Evolutionary conservation across 2,113 vertebrate genomes (phyloP).

Genomic region (Columba livia): DNA sequence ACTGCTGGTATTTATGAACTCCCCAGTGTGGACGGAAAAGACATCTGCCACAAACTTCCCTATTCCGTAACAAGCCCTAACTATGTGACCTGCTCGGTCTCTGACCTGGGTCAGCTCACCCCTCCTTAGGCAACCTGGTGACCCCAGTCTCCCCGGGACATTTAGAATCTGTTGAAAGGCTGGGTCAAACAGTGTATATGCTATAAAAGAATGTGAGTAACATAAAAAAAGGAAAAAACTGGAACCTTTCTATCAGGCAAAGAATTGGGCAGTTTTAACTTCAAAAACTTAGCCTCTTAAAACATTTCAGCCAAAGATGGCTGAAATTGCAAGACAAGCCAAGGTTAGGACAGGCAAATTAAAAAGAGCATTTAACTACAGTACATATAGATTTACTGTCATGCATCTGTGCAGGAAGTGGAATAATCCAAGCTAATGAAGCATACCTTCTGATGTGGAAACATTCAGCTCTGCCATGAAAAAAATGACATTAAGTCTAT

Average conservation of each 20-base stretch:
- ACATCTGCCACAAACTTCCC: neutral
- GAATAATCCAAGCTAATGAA: conserved; percentile 62
- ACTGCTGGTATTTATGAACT: neutral
- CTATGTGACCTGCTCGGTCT: neutral
- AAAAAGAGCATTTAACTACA: neutral
- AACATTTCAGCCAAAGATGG: conserved; percentile 7
- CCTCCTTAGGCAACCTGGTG: neutral
- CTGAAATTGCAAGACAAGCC: neutral
- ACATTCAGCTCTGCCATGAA: conserved; percentile 26
- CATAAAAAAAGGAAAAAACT: neutral
- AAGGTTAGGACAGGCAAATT: conserved; percentile 33
- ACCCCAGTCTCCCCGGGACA: accelerated
- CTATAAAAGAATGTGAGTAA: neutral
- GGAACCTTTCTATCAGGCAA: neutral
- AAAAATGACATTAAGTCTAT: conserved; percentile 40
- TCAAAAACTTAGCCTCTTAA: neutral
- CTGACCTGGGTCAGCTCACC: neutral
- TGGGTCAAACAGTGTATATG: neutral
- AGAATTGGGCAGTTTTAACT: neutral
- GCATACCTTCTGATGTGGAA: conserved; percentile 29
- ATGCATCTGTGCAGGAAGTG: conserved; percentile 24
- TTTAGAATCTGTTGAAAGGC: neutral
- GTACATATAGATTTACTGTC: conserved; percentile 24
- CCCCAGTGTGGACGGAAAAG: neutral
- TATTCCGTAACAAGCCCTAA: neutral